Base-by-base conservation (phyloP, 2,797 vertebrate genomes). In the Sebastes minor region DNA sequence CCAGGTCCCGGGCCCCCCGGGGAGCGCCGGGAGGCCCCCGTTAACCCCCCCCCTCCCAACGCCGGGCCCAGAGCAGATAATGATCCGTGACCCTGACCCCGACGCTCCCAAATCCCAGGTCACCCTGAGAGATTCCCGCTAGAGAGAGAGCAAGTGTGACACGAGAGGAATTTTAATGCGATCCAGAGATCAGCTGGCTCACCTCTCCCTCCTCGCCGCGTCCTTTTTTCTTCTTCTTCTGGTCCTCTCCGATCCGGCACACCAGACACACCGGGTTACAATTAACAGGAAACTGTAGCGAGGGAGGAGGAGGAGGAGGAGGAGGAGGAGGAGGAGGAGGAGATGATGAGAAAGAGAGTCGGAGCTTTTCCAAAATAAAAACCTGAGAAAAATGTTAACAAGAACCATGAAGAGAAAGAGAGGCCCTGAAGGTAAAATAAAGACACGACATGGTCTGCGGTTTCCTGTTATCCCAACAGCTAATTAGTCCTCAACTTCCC, bases 111-210 rank as follows among this genome's bases (percentile, higher is more conserved):
- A 87, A 66, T 79, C 88, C 69, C 75, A 76, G 87, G 87, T 94
- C 89, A 82, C 84, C 86, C 80, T 23, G 63, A 62, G 18, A 83
- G 80, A 88, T 65, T 76, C 88, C 75, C 56, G 7, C 73, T 20
- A 65, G 79, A 68, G 57, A 6, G 46, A 6, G 46, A 27, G 73
- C 33, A 5, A 38, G 28, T 20, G 78, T 20, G 79, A 76, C 63
- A 10, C 52, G 22, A 8, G 69, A 92, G 79, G 93, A 94, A 95
- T 95, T 85, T 94, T 94, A 95, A 95, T 93, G 83, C 72, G 53
- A 63, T 85, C 88, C 92, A 92, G 89, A 91, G 86, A 93, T 86
- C 93, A 87, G 89, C 91, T 85, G 86, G 83, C 75, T 86, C 82
- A 83, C 89, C 83, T 82, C 78, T 20, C 18, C 46, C 46, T 49